phyloP scores from a whole-genome alignment of 2,888 invertebrate genomes.

The Ypsolopha scabrella region DNA sequence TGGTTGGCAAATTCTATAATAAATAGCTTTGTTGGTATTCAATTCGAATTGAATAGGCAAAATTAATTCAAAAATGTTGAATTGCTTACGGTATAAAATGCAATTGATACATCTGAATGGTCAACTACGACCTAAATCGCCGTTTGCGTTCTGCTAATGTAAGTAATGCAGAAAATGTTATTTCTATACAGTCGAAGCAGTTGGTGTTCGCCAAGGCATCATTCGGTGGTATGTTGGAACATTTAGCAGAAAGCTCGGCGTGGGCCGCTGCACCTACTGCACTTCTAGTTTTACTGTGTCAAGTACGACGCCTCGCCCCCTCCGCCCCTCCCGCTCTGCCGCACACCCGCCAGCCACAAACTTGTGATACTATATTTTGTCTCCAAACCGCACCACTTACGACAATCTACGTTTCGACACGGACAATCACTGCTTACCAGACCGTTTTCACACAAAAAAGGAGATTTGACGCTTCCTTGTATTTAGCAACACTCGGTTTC shows the following conservation, averaged over 20 bases:
- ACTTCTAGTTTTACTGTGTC: constrained; percentile 70
- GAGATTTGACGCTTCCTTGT: constrained; percentile 24
- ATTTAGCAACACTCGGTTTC: neutral
- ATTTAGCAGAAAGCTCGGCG: constrained; percentile 18
- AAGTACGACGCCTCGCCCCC: constrained; percentile 65
- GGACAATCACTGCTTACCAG: constrained; percentile 17
- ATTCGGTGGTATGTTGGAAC: no score
- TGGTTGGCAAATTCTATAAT: no score
- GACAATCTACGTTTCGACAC: constrained; percentile 22
- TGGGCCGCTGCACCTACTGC: constrained; percentile 68
- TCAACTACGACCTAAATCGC: no score
- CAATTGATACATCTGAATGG: no score
- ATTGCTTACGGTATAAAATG: no score
- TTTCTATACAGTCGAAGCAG: neutral
- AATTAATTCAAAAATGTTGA: no score
- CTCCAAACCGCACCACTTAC: constrained; percentile 10
- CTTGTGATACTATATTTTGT: constrained; percentile 28
- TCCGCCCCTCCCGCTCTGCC: constrained; percentile 39
- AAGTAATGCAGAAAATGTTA: no score
- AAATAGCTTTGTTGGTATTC: no score
- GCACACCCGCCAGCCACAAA: constrained; percentile 21
- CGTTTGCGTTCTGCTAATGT: no score
- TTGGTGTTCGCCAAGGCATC: neutral
- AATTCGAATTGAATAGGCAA: no score
- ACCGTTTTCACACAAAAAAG: constrained; percentile 19